These are phyloP conservation scores for Albula glossodonta DNA, from an alignment of 2,113 vertebrate genomes.

Conservation along the genomic window DNA sequence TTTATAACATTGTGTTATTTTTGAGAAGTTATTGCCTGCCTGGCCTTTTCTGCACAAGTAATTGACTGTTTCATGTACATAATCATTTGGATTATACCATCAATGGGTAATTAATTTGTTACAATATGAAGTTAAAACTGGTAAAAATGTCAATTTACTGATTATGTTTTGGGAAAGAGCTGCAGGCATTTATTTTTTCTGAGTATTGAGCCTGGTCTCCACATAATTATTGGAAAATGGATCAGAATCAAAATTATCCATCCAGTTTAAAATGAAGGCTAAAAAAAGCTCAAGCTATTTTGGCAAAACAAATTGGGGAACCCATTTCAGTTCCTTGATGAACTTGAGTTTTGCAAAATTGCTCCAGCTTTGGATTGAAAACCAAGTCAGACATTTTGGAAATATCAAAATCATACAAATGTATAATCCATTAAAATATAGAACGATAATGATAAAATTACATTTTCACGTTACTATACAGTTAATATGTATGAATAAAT, in stretches of 20 bases:
- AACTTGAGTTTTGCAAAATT: not conserved
- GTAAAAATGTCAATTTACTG: too few relatives aligned
- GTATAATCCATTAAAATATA: not conserved
- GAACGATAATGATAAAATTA: not conserved
- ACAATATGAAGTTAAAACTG: too few relatives aligned
- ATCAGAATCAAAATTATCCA: not conserved
- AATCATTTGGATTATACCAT: not conserved
- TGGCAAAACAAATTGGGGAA: not conserved
- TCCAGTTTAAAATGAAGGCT: not conserved
- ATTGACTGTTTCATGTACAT: not conserved
- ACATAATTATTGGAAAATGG: slow-evolving; percentile 2
- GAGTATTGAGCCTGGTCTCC: not conserved
- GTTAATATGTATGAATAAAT: not conserved
- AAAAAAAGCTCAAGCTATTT: not conserved
- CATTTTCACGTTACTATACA: not conserved
- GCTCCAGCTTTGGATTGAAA: not conserved
- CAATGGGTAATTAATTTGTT: not conserved
- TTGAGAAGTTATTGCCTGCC: not conserved
- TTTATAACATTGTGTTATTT: not conserved
- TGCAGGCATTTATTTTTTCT: not conserved
- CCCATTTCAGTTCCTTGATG: not conserved
- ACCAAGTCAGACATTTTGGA: not conserved
- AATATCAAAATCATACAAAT: not conserved
- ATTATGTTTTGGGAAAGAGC: not conserved
- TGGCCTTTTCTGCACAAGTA: not conserved